These are phyloP conservation scores for Paedocypris sp. DNA, from an alignment of 2,113 vertebrate genomes.

Conservation along the genomic window DNA sequence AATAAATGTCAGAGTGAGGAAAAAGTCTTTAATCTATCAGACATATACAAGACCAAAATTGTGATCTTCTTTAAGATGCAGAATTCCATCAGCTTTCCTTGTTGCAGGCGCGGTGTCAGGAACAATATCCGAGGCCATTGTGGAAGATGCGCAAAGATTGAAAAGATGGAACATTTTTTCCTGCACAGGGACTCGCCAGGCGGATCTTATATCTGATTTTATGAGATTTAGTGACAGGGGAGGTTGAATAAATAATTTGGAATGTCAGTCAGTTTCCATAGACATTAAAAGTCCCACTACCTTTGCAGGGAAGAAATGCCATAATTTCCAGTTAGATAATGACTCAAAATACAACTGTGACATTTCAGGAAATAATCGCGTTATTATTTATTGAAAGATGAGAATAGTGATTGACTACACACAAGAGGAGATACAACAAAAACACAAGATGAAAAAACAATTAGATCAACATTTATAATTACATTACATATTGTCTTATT, in stretches of 20 bases:
- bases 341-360: too few species aligned
- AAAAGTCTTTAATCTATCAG: too few species aligned
- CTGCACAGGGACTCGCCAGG: constrained; percentile 17
- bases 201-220: constrained; percentile 39
- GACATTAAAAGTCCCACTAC: background rate
- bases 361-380: too few species aligned
- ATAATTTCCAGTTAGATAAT: background rate
- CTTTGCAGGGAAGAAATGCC: background rate
- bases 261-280: constrained; percentile 20
- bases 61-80: constrained; percentile 42
- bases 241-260: constrained; percentile 27
- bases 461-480: too few species aligned
- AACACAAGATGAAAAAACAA: too few species aligned
- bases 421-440: too few species aligned
- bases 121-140: constrained; percentile 56
- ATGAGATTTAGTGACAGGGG: constrained; percentile 26
- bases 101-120: constrained; percentile 50
- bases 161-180: constrained; percentile 16
- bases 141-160: constrained; percentile 31
- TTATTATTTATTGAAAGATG: too few species aligned
- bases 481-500: too few species aligned
- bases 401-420: too few species aligned
- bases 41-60: constrained; percentile 55
- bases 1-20: too few species aligned
- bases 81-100: constrained; percentile 38